A percentile compares a stretch with the other conserved stretches of the same genome.
Evolutionary conservation across 2,113 vertebrate genomes (phyloP).

Genomic region (Scolopax mira): DNA sequence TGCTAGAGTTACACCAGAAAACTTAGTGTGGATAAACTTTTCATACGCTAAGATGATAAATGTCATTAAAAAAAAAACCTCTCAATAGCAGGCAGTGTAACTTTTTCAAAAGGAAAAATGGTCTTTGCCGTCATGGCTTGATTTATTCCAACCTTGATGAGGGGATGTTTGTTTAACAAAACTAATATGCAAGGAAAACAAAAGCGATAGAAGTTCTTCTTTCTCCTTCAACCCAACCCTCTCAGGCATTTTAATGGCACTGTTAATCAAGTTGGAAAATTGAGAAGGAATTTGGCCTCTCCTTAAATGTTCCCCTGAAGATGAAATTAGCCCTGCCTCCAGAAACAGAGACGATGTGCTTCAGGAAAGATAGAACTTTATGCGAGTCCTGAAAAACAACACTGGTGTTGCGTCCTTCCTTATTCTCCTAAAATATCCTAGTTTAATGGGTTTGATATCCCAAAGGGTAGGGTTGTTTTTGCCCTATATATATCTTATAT

Average conservation of each 20-base stretch:
- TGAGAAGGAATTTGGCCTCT: neutral
- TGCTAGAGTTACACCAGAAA: neutral
- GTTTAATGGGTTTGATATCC: neutral
- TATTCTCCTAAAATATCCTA: neutral
- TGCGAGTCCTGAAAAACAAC: neutral
- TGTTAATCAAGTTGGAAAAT: constrained; percentile 13
- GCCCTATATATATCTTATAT: neutral
- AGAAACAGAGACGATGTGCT: neutral
- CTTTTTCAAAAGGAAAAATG: neutral
- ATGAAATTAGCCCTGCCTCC: neutral
- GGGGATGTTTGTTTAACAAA: neutral
- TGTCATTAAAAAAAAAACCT: neutral
- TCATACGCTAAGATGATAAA: neutral
- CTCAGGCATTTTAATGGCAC: neutral
- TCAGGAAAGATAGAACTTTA: neutral
- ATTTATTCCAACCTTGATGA: neutral
- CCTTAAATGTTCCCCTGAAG: neutral
- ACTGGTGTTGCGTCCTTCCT: neutral
- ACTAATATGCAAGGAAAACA: neutral
- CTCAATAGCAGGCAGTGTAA: neutral
- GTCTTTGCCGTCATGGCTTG: neutral
- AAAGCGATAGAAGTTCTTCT: neutral
- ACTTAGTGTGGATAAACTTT: neutral
- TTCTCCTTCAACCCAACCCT: neutral
- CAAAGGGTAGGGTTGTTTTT: neutral